Percentiles rank a stretch among this genome's conserved stretches.
Evolutionary conservation across 1,140 invertebrate species (phyloP).

Genomic region (Steinernema khuongi): DNA sequence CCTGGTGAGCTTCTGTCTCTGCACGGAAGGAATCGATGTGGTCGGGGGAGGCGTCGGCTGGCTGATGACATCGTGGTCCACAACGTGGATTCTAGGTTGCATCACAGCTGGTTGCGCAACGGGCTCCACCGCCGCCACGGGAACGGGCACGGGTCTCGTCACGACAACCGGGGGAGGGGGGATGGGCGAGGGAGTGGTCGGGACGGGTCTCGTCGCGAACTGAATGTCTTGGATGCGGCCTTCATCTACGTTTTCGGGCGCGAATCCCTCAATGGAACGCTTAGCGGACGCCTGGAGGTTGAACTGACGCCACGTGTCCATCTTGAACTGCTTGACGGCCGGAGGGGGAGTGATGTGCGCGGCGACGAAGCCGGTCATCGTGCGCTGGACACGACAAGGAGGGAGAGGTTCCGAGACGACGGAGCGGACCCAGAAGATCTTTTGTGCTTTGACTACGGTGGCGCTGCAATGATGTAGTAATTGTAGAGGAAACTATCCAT

Average conservation of each 20-base stretch:
- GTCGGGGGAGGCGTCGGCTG: conserved; percentile 15
- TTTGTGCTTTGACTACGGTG: conserved; percentile 52
- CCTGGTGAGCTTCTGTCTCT: conserved; percentile 27
- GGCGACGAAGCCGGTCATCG: conserved; percentile 34
- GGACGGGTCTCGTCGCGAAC: background rate
- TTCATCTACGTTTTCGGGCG: conserved; percentile 1
- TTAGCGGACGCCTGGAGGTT: conserved; percentile 8
- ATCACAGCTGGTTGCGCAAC: background rate
- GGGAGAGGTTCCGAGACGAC: conserved; percentile 27
- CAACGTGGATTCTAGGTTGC: background rate
- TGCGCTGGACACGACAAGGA: conserved; percentile 38
- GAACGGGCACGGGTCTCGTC: background rate
- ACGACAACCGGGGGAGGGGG: background rate
- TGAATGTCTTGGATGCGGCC: conserved; percentile 6
- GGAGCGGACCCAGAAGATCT: conserved; percentile 52
- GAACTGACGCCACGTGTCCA: conserved; percentile 46
- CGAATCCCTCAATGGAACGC: background rate
- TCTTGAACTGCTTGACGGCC: conserved; percentile 51
- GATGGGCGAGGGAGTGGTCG: conserved; percentile 3
- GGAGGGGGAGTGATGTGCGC: conserved; percentile 44
- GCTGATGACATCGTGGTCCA: background rate
- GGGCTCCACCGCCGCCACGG: background rate
- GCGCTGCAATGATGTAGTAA: conserved; percentile 43
- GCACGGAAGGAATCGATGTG: background rate
- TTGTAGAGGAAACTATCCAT: background rate